Percentiles rank a stretch among this genome's conserved stretches.
phyloP scores from a whole-genome alignment of 2,113 vertebrate species.

The Electrona antarctica region DNA sequence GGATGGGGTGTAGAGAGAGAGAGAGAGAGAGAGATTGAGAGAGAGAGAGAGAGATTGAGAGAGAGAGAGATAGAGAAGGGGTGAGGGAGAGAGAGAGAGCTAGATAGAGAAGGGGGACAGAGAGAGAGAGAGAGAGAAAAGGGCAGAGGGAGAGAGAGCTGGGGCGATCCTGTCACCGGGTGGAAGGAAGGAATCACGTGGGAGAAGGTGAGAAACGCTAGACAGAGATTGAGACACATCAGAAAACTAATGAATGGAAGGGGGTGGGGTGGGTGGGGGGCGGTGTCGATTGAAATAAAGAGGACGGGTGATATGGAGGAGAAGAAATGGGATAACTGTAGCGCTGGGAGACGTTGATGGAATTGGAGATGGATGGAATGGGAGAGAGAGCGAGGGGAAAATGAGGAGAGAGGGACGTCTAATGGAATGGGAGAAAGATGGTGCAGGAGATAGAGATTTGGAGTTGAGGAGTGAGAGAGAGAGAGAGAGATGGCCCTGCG shows the following conservation, averaged over 20 bases:
- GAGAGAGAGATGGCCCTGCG: conserved; percentile 11
- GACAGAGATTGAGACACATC: conserved; percentile 58
- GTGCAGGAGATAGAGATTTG: conserved; percentile 56
- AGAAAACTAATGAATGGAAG: conserved; percentile 43
- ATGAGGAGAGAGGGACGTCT: conserved; percentile 13
- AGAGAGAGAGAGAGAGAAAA: background rate
- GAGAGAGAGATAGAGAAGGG: no score
- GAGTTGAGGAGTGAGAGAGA: conserved; percentile 52
- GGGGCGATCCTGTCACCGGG: conserved; percentile 32
- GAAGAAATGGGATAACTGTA: conserved; percentile 35
- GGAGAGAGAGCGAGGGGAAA: conserved; percentile 24
- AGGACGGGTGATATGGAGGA: conserved; percentile 25
- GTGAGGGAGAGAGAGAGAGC: background rate
- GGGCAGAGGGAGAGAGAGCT: conserved; percentile 9
- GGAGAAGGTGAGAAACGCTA: conserved; percentile 27
- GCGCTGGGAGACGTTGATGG: conserved; percentile 26
- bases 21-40: no score
- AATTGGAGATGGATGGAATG: conserved; percentile 49
- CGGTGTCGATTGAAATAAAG: conserved; percentile 24
- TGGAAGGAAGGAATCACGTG: conserved; percentile 32
- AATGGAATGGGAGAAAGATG: conserved; percentile 37
- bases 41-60: no score
- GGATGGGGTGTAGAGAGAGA: background rate
- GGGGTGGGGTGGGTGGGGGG: conserved; percentile 26
- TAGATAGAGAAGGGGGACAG: conserved; percentile 14